Percentiles rank a stretch among this genome's conserved stretches.
These are phyloP conservation scores for Stegodyphus mimosarum DNA, from an alignment of 1,140 invertebrate species.

Conservation along the genomic window DNA sequence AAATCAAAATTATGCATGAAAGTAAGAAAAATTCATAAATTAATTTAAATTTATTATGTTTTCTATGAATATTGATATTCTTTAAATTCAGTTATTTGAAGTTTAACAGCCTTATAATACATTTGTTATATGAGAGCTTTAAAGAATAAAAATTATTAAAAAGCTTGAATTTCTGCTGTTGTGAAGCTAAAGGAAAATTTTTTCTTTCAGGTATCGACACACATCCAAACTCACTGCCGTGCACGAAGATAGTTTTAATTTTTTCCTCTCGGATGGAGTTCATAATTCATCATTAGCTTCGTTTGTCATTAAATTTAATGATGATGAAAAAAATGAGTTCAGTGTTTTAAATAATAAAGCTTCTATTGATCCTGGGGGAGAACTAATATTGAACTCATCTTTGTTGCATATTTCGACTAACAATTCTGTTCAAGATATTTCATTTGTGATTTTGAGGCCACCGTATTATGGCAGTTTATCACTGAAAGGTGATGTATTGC, in stretches of 20 bases:
- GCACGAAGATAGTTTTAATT: conserved; percentile 53
- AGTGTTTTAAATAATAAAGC: neutral
- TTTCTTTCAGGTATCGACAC: conserved; percentile 33
- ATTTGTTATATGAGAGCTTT: neutral
- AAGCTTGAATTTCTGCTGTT: neutral
- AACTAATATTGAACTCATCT: conserved; percentile 33
- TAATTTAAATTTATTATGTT: no score
- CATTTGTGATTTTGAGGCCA: conserved; percentile 27
- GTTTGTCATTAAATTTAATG: conserved; percentile 22
- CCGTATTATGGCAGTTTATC: conserved; percentile 31
- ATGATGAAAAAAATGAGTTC: conserved; percentile 13
- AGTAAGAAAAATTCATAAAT: no score
- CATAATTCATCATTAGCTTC: conserved; percentile 3
- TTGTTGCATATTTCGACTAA: conserved; percentile 29
- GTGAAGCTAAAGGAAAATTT: neutral
- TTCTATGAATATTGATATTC: no score
- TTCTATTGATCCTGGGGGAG: conserved; percentile 11
- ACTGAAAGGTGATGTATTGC: neutral
- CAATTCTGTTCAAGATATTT: conserved; percentile 29
- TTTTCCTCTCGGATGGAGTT: conserved; percentile 36
- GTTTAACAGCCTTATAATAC: neutral
- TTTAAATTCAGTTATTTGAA: no score
- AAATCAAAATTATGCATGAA: no score
- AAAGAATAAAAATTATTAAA: neutral
- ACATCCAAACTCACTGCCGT: neutral